A percentile compares a stretch with the other conserved stretches of the same genome.
Conservation (phyloP, 2,797 vertebrate species). For the Rousettus madagascariensis region DNA sequence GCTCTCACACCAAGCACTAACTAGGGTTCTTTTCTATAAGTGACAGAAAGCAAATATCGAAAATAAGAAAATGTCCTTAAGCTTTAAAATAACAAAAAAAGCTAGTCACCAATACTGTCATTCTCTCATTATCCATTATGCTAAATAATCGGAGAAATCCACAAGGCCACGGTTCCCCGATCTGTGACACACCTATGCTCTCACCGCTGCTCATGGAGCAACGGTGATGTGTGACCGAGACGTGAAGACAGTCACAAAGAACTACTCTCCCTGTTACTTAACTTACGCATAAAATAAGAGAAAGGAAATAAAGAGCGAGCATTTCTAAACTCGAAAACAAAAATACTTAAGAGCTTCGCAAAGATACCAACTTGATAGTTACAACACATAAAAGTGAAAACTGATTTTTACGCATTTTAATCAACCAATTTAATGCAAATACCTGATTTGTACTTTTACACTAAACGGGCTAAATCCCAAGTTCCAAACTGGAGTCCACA, state of each 20-base stretch:
- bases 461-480: constrained; percentile 61
- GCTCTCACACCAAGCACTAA: background rate
- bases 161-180: background rate
- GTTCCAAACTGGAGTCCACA: constrained; percentile 62
- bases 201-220: background rate
- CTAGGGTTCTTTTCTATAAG: background rate
- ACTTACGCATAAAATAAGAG: constrained; percentile 15
- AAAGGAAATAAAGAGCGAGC: background rate
- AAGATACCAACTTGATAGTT: constrained; percentile 26
- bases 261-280: background rate
- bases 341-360: constrained; percentile 33
- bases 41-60: constrained; percentile 12
- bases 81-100: constrained; percentile 33
- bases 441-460: constrained; percentile 72
- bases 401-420: constrained; percentile 39
- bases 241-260: background rate
- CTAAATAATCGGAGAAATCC: background rate
- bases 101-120: background rate
- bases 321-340: constrained; percentile 8
- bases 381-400: constrained; percentile 39
- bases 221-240: background rate
- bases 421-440: constrained; percentile 66
- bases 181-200: background rate
- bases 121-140: background rate
- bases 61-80: constrained; percentile 31